Evolutionary conservation across 2,797 vertebrate genomes (phyloP), one percentile per base, ranked within the genome.

Genomic region (Catostomus latipinnis): DNA sequence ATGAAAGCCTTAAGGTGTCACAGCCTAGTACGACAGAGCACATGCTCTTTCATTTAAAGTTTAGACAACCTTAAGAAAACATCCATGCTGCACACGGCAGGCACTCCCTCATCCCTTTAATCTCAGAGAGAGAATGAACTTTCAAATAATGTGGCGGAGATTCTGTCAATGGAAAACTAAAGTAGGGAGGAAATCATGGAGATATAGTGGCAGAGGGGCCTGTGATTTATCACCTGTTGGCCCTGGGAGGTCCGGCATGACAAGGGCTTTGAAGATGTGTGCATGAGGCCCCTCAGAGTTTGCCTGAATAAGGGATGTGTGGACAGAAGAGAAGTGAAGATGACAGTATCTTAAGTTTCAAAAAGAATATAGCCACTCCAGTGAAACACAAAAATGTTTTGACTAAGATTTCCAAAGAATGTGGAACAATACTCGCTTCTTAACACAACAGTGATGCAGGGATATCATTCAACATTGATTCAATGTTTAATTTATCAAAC

Each of bases 141-240:
- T 93, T 92, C 92, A 92, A 87, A 84, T 77, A 45, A 63, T 18
- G 46, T 61, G 52, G 65, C 48, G 69, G 77, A 87, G 87, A 84
- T 87, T 90, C 86, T 90, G 90, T 86, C 89, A 90, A 83, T 84
- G 82, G 81, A 88, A 91, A 93, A 94, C 92, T 94, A 94, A 94
- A 91, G 80, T 78, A 80, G 85, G 86, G 91, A 91, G 89, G 91
- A 92, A 92, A 92, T 87, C 46, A 49, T 76, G 85, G 84, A 89
- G 91, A 93, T 92, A 88, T 92, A 88, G 89, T 78, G 88, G 88
- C 78, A 80, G 81, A 88, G 85, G 85, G 84, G 85, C 90, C 91
- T 93, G 91, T 93, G 90, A 94, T 94, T 92, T 93, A 92, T 95
- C 92, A 93, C 93, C 93, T 93, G 91, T 90, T 90, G 88, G 88